These are phyloP conservation scores for Proteles cristata DNA, from an alignment of 2,113 vertebrate genomes.

Conservation along the genomic window DNA sequence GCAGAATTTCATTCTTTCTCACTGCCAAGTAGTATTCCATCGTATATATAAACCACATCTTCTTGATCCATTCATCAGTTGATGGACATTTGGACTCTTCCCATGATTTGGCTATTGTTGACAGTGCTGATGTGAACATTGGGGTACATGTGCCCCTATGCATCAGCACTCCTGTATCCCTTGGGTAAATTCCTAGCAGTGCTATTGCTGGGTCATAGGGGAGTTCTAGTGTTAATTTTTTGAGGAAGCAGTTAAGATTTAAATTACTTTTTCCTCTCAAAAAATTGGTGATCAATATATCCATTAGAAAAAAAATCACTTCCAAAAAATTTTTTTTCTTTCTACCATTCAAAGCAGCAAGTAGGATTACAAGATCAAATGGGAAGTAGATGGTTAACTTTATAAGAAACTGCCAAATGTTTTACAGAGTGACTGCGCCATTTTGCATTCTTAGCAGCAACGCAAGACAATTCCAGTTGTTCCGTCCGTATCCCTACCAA, in stretches of 20 bases:
- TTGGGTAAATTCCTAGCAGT: no score
- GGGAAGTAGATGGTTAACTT: not conserved
- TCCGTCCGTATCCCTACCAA: rapidly evolving
- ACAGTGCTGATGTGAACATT: no score
- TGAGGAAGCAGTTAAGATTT: not conserved
- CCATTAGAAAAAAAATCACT: not conserved
- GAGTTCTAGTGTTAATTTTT: no score
- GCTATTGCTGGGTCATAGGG: no score
- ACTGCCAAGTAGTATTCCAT: no score
- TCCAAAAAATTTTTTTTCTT: not conserved
- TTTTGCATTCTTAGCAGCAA: rapidly evolving
- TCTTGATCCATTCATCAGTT: no score
- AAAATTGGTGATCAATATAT: not conserved
- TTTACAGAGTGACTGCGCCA: rapidly evolving
- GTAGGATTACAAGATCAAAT: rapidly evolving
- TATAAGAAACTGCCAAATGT: not conserved
- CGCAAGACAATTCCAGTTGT: rapidly evolving
- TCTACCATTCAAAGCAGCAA: not conserved
- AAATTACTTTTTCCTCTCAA: not conserved
- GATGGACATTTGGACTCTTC: no score
- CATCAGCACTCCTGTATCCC: no score
- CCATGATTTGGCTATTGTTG: no score
- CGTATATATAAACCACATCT: no score
- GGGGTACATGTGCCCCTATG: no score
- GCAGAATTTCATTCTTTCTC: no score